Evolutionary conservation across 2,113 vertebrate genomes (phyloP).

Genomic region (Pseudorasbora parva): DNA sequence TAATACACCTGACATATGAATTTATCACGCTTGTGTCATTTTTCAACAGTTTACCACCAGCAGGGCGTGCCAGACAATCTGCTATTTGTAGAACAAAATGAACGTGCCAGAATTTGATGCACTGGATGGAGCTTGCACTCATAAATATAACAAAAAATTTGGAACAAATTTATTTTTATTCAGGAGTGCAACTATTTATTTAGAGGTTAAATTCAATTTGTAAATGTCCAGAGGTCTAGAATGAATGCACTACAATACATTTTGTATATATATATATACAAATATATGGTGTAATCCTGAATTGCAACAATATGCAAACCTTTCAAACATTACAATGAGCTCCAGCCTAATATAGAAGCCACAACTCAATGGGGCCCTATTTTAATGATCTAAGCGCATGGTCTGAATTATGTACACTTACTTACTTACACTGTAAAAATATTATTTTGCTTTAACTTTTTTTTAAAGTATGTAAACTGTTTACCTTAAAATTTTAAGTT

Average conservation of each 20-base stretch:
- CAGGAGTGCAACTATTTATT: neutral
- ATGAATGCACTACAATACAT: too few relatives aligned
- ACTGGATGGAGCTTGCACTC: neutral
- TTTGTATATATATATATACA: too few relatives aligned
- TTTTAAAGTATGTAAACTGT: too few relatives aligned
- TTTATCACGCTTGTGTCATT: constrained; percentile 37
- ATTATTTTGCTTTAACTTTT: too few relatives aligned
- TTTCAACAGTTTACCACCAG: constrained; percentile 31
- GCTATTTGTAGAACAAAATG: constrained; percentile 40
- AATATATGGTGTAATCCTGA: too few relatives aligned
- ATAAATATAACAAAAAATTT: neutral
- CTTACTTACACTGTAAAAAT: too few relatives aligned
- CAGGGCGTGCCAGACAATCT: constrained; percentile 29
- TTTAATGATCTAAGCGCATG: too few relatives aligned
- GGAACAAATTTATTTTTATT: neutral
- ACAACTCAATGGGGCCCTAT: neutral
- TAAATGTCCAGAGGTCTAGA: neutral
- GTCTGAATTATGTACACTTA: too few relatives aligned
- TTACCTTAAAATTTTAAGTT: too few relatives aligned
- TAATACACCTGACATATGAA: constrained; percentile 50
- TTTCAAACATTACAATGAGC: neutral
- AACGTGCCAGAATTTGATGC: constrained; percentile 2
- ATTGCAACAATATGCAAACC: neutral
- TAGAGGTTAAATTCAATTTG: neutral
- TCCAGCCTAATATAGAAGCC: neutral